A percentile compares a stretch with the other conserved stretches of the same genome.
Conservation (phyloP, 2,888 invertebrate genomes). For the Brachypalpus laphriformis region DNA sequence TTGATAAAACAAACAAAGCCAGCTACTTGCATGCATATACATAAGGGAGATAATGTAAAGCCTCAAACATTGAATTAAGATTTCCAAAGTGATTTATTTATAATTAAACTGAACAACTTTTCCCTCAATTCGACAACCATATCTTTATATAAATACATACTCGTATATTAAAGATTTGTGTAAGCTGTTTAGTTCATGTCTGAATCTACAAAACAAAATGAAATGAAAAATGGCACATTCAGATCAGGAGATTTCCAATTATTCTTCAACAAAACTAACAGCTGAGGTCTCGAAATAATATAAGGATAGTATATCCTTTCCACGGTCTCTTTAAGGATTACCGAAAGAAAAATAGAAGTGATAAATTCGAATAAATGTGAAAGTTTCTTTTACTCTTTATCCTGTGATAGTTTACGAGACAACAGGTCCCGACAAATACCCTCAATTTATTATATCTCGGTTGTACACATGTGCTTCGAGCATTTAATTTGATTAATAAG, state of each 20-base stretch:
- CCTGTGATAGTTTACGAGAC: slow-evolving; percentile 68
- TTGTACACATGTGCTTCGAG: slow-evolving; percentile 56
- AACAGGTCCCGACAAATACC: slow-evolving; percentile 69
- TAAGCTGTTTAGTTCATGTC: not conserved
- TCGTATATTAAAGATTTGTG: not conserved
- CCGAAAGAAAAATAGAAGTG: slow-evolving; percentile 55
- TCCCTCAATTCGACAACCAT: too few relatives aligned
- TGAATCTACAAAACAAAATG: not conserved
- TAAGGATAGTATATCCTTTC: slow-evolving; percentile 38
- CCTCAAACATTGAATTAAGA: too few relatives aligned
- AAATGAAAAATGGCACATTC: slow-evolving; percentile 21
- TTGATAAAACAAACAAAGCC: too few relatives aligned
- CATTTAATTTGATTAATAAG: slow-evolving; percentile 68
- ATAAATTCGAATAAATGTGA: slow-evolving; percentile 73
- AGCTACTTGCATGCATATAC: too few relatives aligned
- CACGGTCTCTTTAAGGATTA: slow-evolving; percentile 56
- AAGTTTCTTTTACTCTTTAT: slow-evolving; percentile 61
- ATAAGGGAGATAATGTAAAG: too few relatives aligned
- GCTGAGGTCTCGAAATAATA: slow-evolving; percentile 59
- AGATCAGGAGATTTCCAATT: slow-evolving; percentile 60
- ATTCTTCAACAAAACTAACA: slow-evolving; percentile 57
- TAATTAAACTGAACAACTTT: too few relatives aligned
- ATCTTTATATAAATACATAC: too few relatives aligned
- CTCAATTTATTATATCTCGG: slow-evolving; percentile 57
- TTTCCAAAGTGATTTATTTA: too few relatives aligned